Evolutionary conservation across 2,888 invertebrate genomes (phyloP), one percentile per base, ranked within the genome.

Genomic region (Silvanus unidentatus): DNA sequence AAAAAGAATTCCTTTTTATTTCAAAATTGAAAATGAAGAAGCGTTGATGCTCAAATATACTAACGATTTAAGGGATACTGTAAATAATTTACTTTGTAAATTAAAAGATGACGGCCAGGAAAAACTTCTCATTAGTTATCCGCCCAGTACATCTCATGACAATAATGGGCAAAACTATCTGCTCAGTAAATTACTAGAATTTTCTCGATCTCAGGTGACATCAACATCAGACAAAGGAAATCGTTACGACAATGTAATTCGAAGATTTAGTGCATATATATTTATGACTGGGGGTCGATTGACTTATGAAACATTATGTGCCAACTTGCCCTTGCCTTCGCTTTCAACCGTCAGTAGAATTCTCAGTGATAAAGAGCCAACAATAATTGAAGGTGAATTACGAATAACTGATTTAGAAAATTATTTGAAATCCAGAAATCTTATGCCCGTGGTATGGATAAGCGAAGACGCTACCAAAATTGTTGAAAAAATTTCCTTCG

Each of bases 401-500:
- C 42, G 53, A 35, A 38, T 50, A 14, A 32, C 46, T 42, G 50
- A 56, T 14, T 41, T 57, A 32, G 53, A 52, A 35, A 16, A 39
- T 27, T 53, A 53, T 44, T 44, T 57, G 35, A 16, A 36, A 4
- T 9, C 16, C 5, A 36, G 51, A 43, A 47, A 49, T 22, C 47
- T 51, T 15, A 51, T 55, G 11, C 34, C 43, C 9, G 38, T 39
- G 1, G 44, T 56, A 29, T 54, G 51, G 50, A 13, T 57, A 11
- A 53, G 51, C 13, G 57, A 59, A 44, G 60, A 60, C 42, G 58
- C 53, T 9, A 58, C 57, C 10, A 45, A 52, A 10, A 50, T 54
- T 36, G 49, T 47, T 13, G 49, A 49, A 4, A 37, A 45, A 16
- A 40, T 55, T n/a, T 49, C 53, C 34, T 57, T 9, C 10, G 28